phyloP scores from a whole-genome alignment of 2,797 vertebrate species.

The Cossypha niveicapilla region DNA sequence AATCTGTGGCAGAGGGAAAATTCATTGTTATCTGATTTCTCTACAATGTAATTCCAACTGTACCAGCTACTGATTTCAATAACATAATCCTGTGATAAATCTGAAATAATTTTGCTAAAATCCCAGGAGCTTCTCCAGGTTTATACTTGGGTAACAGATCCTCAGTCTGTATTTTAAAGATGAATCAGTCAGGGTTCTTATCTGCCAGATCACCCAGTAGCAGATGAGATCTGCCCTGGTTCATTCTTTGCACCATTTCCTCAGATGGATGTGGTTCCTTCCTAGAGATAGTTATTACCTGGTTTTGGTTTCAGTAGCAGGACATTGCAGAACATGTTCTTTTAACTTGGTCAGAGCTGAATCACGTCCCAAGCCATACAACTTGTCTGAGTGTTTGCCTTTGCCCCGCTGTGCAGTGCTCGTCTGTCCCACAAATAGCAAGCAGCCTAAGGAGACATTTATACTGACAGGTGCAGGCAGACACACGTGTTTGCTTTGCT shows the following conservation, averaged over 20 bases:
- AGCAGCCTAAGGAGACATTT: not conserved
- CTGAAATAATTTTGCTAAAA: not conserved
- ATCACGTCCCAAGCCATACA: not conserved
- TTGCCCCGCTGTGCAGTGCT: not conserved
- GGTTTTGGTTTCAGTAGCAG: not conserved
- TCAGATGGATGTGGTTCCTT: not conserved
- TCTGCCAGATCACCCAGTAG: not conserved
- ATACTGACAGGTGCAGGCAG: conserved; percentile 13
- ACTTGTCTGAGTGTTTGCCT: not conserved
- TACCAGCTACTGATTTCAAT: not conserved
- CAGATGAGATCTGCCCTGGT: not conserved
- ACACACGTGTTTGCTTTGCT: not conserved
- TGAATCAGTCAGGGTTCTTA: not conserved
- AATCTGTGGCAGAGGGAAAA: not conserved
- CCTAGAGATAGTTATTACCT: not conserved
- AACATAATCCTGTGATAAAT: not conserved
- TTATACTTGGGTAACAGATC: not conserved
- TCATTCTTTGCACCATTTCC: not conserved
- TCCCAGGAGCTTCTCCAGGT: not conserved
- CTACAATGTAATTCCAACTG: not conserved
- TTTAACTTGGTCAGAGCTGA: not conserved
- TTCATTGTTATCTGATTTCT: not conserved
- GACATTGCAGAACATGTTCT: not conserved
- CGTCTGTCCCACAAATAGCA: conserved; percentile 1
- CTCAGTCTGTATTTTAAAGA: not conserved